Base-by-base conservation (phyloP, 2,113 vertebrate genomes). In the Pimephales promelas region DNA sequence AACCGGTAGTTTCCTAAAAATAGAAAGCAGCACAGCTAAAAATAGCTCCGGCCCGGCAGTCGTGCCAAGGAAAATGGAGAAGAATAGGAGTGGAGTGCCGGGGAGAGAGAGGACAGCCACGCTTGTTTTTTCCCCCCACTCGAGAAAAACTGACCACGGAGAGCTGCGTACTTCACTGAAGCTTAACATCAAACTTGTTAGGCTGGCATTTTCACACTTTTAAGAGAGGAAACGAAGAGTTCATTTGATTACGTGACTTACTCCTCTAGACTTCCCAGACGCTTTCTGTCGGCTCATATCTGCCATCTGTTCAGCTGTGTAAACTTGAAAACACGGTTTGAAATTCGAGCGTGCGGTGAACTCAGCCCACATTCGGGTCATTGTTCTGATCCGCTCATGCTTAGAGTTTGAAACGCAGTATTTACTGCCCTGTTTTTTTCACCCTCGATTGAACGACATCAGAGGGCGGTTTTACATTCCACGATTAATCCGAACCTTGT, bases 11-110 rank as follows among this genome's bases (percentile, higher is more conserved):
- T 94, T 92, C 88, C 95, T 96, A 96, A 95, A 96, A 95, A 96
- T 96, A 96, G 95, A 94, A 95, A 92, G 90, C 92, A 87, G 92
- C 90, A 89, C 92, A 85, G 86, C 95, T 96, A 95, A 95, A 95
- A 96, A 95, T 96, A 96, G 93, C 91, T 52, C 86, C 91, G 92
- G 92, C 90, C 88, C 86, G 92, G 40, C 88, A 88, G 91, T 89
- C 93, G 89, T 94, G 95, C 95, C 95, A 96, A 96, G 94, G 95
- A 95, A 95, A 95, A 95, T 95, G 93, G 94, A 95, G 95, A 94
- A 93, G 91, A 94, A 95, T 94, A 94, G 94, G 94, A 92, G 88
- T 94, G 94, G 93, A 95, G 90, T 92, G 91, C 92, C 89, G 93
- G 94, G 89, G 93, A 95, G 93, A 95, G 52, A 54, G 64, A 68